phyloP scores from a whole-genome alignment of 2,888 invertebrate species.

The Leptopterna dolabrata region DNA sequence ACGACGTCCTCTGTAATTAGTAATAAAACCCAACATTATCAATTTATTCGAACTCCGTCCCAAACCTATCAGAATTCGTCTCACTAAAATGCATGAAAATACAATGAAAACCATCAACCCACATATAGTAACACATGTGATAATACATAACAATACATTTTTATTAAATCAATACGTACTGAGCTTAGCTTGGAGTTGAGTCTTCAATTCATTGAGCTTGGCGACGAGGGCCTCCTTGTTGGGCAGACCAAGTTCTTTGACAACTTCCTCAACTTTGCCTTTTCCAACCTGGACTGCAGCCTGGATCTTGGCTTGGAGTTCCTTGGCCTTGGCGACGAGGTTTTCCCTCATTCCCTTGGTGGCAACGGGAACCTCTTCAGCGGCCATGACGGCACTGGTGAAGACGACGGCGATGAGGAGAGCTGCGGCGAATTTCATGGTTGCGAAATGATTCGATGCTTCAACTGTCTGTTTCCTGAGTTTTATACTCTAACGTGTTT shows the following conservation, averaged over 20 bases:
- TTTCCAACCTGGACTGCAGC: not conserved
- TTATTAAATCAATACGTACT: not conserved
- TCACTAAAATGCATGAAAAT: no score
- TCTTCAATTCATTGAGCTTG: not conserved
- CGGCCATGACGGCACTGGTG: no score
- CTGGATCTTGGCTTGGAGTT: not conserved
- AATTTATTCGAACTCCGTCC: no score
- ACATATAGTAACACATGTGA: no score
- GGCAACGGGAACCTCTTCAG: no score
- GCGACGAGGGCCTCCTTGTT: not conserved
- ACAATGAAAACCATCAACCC: no score
- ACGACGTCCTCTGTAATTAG: not conserved
- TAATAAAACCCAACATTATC: no score
- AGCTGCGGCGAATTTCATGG: not conserved
- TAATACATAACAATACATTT: not conserved
- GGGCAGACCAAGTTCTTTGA: not conserved
- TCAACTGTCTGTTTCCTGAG: not conserved
- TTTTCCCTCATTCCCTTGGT: not conserved
- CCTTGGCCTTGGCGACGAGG: not conserved
- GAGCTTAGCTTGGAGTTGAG: not conserved
- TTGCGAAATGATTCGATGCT: no score
- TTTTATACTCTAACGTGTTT: not conserved
- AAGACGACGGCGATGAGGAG: no score
- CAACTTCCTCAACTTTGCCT: not conserved
- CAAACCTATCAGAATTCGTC: no score